Evolutionary conservation across 92 coral and sea anemone genomes (phyloP).

Genomic region (Epizoanthus illoricatus): DNA sequence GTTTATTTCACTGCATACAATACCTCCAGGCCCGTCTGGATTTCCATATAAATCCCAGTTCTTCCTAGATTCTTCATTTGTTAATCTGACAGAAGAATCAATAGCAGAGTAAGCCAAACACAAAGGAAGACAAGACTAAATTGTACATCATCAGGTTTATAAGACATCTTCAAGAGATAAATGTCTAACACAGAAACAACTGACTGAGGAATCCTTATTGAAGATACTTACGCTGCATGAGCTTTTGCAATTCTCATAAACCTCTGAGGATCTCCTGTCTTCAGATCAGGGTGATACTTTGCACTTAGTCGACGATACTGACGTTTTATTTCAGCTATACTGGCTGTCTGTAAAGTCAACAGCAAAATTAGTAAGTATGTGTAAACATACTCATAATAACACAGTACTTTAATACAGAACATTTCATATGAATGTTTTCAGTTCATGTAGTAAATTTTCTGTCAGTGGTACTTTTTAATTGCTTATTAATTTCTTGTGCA

Average conservation of each 20-base stretch:
- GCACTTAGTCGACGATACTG: conserved; percentile 93
- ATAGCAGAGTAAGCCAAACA: neutral
- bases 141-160: neutral
- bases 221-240: conserved; percentile 89
- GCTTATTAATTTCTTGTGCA: too few relatives aligned
- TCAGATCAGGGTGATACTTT: conserved; percentile 96
- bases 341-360: conserved; percentile 69
- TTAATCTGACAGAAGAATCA: conserved; percentile 52
- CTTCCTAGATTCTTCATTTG: conserved; percentile 95
- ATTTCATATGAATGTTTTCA: neutral
- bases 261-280: conserved; percentile 86
- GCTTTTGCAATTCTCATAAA: conserved; percentile 99
- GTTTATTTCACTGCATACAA: too few relatives aligned
- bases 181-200: neutral
- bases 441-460: too few relatives aligned
- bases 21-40: conserved; percentile 99
- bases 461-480: too few relatives aligned
- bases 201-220: neutral
- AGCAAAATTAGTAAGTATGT: neutral
- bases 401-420: neutral
- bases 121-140: neutral
- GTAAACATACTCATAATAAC: too few relatives aligned
- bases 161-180: too few relatives aligned
- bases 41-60: conserved; percentile 97
- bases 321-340: conserved; percentile 84